Evolutionary conservation across 2,113 vertebrate genomes (phyloP).

Genomic region (Toxostoma redivivum): DNA sequence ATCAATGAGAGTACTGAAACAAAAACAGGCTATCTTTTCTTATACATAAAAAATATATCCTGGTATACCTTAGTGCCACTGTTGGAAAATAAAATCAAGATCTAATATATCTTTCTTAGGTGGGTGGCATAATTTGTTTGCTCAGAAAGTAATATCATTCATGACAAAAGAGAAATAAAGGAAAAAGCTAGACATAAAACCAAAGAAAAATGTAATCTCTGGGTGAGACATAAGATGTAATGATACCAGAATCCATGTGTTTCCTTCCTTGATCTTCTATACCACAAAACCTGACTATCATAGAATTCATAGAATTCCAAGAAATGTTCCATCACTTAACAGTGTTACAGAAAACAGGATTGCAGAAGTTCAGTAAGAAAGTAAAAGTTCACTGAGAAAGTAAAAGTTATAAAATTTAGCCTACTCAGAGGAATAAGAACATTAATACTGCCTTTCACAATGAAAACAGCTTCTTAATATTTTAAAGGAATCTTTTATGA

Average conservation of each 20-base stretch:
- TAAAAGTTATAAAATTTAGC: not conserved
- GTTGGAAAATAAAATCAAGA: not conserved
- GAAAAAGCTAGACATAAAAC: not conserved
- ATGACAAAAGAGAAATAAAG: not conserved
- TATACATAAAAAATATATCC: not conserved
- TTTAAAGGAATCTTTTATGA: not conserved
- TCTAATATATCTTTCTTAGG: not conserved
- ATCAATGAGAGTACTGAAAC: not conserved
- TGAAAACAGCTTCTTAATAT: not conserved
- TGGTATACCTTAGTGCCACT: not conserved
- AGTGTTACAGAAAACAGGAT: not conserved
- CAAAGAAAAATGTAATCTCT: not conserved
- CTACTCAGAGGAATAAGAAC: not conserved
- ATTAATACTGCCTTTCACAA: not conserved
- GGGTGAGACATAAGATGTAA: not conserved
- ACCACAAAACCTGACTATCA: not conserved
- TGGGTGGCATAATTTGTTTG: not conserved
- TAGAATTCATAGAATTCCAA: not conserved
- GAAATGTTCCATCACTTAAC: not conserved
- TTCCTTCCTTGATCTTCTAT: not conserved
- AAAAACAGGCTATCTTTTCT: not conserved
- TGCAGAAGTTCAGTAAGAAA: not conserved
- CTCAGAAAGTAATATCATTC: not conserved
- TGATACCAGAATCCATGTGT: not conserved
- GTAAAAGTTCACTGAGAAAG: not conserved